These are phyloP conservation scores for Homarus americanus DNA, from an alignment of 1,140 invertebrate species.

Conservation along the genomic window DNA sequence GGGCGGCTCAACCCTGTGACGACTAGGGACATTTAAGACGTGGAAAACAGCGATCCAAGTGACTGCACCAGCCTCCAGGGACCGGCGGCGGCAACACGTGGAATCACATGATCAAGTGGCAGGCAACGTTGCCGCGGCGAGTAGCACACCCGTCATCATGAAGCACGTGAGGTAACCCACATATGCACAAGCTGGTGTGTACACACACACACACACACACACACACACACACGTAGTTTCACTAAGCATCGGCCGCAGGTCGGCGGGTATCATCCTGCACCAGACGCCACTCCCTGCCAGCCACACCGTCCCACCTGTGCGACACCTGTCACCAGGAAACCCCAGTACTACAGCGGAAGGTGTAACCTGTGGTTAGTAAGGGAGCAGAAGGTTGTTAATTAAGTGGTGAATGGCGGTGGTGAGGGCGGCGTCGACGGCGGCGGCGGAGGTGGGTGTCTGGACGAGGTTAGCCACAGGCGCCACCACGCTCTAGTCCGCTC, in stretches of 20 bases:
- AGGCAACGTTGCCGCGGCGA: too few relatives aligned
- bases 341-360: background rate
- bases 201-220: background rate
- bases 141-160: too few relatives aligned
- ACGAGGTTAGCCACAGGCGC: conserved; percentile 32
- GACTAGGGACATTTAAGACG: too few relatives aligned
- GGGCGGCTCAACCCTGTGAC: too few relatives aligned
- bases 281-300: background rate
- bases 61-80: background rate
- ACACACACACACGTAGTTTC: background rate
- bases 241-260: background rate
- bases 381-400: background rate
- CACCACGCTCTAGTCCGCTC: conserved; percentile 30
- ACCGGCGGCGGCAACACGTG: background rate
- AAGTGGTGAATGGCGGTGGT: conserved; percentile 6
- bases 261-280: background rate
- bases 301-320: background rate
- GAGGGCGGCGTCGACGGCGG: background rate
- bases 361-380: conserved; percentile 4
- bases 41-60: too few relatives aligned
- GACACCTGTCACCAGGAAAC: background rate
- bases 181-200: background rate
- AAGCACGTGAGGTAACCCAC: too few relatives aligned
- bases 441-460: conserved; percentile 20
- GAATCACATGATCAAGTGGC: too few relatives aligned